Conservation (phyloP, 1,140 invertebrate species). For the Lepeophtheirus salmonis region DNA sequence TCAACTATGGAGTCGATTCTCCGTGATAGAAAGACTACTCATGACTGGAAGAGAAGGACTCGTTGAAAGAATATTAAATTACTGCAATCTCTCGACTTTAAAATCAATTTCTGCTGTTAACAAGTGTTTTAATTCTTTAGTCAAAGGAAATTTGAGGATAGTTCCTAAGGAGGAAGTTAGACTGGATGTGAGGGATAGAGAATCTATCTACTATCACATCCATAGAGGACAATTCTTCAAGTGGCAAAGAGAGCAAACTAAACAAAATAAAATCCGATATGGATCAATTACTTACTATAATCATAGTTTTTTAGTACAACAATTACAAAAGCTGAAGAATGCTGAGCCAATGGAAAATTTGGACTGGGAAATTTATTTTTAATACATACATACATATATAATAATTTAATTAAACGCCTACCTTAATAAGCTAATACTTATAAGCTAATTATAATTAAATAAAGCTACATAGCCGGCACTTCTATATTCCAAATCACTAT, state of each 20-base stretch:
- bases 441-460: not conserved
- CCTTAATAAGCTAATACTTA: too few relatives aligned
- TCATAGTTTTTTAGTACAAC: not conserved
- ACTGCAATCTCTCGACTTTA: not conserved
- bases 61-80: not conserved
- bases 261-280: not conserved
- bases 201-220: not conserved
- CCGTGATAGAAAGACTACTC: not conserved
- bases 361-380: not conserved
- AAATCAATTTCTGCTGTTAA: not conserved
- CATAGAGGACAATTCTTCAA: not conserved
- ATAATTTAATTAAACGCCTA: too few relatives aligned
- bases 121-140: not conserved
- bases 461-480: not conserved
- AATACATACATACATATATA: not conserved
- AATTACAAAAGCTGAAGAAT: not conserved
- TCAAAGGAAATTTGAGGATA: not conserved
- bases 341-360: not conserved
- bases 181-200: not conserved
- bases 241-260: not conserved
- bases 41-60: not conserved
- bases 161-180: not conserved
- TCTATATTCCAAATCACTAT: too few relatives aligned
- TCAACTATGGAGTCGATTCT: too few relatives aligned
- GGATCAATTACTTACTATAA: not conserved